A percentile compares a stretch with the other conserved stretches of the same genome.
These are phyloP conservation scores for Spatula clypeata DNA, from an alignment of 2,797 vertebrate genomes.

Conservation along the genomic window DNA sequence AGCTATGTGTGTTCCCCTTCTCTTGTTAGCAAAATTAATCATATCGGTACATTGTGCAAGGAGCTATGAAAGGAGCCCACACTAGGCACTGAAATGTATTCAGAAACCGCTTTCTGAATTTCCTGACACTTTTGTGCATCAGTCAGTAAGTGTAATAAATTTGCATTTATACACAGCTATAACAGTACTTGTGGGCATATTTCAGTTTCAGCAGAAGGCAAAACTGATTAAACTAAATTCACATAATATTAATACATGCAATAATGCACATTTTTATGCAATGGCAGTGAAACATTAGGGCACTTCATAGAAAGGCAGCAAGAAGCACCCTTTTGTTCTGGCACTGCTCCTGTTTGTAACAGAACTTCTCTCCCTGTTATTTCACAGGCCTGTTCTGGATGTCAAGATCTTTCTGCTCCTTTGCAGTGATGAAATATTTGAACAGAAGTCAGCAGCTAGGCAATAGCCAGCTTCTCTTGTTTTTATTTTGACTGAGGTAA, in stretches of 20 bases:
- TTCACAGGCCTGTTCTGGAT: not conserved
- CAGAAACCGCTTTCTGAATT: conserved; percentile 5
- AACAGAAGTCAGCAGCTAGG: not conserved
- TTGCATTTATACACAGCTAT: not conserved
- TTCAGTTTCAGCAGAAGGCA: not conserved
- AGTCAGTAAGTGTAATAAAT: conserved; percentile 1
- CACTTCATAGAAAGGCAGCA: not conserved
- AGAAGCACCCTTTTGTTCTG: not conserved
- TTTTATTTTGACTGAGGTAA: not conserved
- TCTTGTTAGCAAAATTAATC: conserved; percentile 62
- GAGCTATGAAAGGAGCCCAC: conserved; percentile 20
- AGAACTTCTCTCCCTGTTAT: not conserved
- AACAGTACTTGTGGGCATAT: not conserved
- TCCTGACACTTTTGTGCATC: not conserved
- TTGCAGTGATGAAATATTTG: not conserved
- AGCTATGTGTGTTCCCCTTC: conserved; percentile 49
- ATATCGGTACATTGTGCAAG: conserved; percentile 22
- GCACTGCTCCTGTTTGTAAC: not conserved
- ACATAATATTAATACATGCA: not conserved
- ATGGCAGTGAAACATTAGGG: not conserved
- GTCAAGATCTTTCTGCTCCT: not conserved
- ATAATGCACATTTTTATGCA: conserved; percentile 2
- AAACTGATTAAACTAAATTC: not conserved
- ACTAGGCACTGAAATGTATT: not conserved
- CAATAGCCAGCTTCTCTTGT: not conserved